These are phyloP conservation scores for Diplolepis rosae DNA, from an alignment of 2,888 invertebrate genomes.

Conservation along the genomic window DNA sequence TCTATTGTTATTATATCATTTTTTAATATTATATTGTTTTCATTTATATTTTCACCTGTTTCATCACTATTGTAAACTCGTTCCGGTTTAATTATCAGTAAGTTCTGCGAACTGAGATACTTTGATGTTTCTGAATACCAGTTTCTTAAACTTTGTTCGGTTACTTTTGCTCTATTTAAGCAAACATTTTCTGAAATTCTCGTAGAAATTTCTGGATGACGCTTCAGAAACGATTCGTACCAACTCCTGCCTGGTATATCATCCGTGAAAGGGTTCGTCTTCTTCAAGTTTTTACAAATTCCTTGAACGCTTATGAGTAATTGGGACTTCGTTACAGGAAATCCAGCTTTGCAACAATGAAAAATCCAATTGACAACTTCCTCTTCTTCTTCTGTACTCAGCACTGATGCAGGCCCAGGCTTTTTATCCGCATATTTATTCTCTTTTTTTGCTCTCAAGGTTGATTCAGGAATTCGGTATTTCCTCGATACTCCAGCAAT, in stretches of 20 bases:
- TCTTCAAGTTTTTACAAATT: constrained; percentile 32
- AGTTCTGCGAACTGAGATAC: background rate
- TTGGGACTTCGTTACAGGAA: constrained; percentile 37
- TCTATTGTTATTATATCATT: too few relatives aligned
- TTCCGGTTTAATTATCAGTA: background rate
- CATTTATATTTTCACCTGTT: too few relatives aligned
- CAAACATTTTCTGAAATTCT: background rate
- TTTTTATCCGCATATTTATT: constrained; percentile 22
- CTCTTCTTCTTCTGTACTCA: constrained; percentile 32
- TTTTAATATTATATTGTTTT: too few relatives aligned
- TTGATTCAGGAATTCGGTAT: constrained; percentile 36
- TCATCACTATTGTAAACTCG: background rate
- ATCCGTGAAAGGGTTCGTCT: constrained; percentile 29
- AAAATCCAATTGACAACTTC: constrained; percentile 37
- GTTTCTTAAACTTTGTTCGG: background rate
- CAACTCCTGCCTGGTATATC: constrained; percentile 32
- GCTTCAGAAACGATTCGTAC: constrained; percentile 23
- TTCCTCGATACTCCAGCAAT: constrained; percentile 33
- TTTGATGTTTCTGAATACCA: background rate
- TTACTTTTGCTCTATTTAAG: background rate
- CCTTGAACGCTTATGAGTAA: too few relatives aligned
- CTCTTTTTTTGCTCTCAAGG: constrained; percentile 28
- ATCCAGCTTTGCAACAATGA: constrained; percentile 31
- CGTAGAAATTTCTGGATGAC: constrained; percentile 8
- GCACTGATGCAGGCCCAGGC: constrained; percentile 30